Evolutionary conservation across 92 coral and sea anemone genomes (phyloP).

Genomic region (Zoanthus sansibaricus): DNA sequence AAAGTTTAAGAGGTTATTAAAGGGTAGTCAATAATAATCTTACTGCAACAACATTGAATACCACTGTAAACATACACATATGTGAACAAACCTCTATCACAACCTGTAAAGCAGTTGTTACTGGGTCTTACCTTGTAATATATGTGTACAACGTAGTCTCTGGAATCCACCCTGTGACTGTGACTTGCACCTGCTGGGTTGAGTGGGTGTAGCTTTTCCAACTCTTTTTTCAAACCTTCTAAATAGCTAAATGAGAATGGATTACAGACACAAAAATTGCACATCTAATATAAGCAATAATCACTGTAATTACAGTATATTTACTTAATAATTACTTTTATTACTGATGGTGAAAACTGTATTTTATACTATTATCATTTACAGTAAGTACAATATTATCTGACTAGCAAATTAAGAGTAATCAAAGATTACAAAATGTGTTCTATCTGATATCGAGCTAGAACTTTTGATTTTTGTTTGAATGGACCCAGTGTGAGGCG

Average conservation of each 20-base stretch:
- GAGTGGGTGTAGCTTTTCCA: slow-evolving; percentile 71
- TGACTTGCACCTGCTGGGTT: slow-evolving; percentile 46
- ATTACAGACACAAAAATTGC: neutral
- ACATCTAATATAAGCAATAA: too few relatives aligned
- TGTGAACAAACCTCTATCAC: neutral
- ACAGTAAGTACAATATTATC: too few relatives aligned
- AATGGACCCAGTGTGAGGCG: too few relatives aligned
- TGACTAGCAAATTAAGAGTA: too few relatives aligned
- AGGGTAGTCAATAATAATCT: neutral
- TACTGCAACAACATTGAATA: neutral
- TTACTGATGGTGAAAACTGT: too few relatives aligned
- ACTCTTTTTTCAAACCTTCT: slow-evolving; percentile 67
- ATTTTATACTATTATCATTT: too few relatives aligned
- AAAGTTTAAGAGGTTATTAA: too few relatives aligned
- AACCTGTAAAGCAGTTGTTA: neutral
- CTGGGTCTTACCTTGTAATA: slow-evolving; percentile 82
- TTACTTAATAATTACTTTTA: too few relatives aligned
- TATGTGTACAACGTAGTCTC: slow-evolving; percentile 75
- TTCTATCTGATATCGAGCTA: too few relatives aligned
- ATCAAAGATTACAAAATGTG: too few relatives aligned
- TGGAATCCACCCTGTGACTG: slow-evolving; percentile 39
- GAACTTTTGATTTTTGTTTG: too few relatives aligned
- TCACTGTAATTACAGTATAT: too few relatives aligned
- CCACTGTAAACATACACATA: neutral
- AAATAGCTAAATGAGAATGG: slow-evolving; percentile 65